phyloP scores from a whole-genome alignment of 2,113 vertebrate species.

The Limnothrissa miodon region DNA sequence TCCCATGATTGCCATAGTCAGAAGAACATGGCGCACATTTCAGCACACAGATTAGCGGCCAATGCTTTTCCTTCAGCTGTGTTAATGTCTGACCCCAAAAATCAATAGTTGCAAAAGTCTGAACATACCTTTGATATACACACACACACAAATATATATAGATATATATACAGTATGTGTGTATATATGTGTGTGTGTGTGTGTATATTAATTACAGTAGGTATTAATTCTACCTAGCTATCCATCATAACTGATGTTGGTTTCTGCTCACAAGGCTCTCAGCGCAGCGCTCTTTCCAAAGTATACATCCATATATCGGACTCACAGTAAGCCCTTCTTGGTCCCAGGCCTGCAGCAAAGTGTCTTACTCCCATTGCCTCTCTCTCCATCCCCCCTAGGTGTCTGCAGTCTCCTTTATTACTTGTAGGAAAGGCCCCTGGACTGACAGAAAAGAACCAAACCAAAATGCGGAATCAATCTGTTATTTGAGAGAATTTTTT shows the following conservation, averaged over 20 bases:
- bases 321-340: constrained; percentile 24
- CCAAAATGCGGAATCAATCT: constrained; percentile 47
- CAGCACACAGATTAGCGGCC: constrained; percentile 9
- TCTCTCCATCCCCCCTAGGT: not conserved
- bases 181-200: no score
- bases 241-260: not conserved
- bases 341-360: not conserved
- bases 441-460: constrained; percentile 36
- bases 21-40: constrained; percentile 10
- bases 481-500: constrained; percentile 24
- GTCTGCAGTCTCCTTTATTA: constrained; percentile 28
- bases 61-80: not conserved
- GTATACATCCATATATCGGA: constrained; percentile 33
- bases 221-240: not conserved
- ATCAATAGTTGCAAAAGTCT: not conserved
- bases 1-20: constrained; percentile 31
- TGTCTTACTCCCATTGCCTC: not conserved
- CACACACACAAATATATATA: no score
- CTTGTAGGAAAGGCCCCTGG: constrained; percentile 33
- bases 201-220: no score
- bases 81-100: not conserved
- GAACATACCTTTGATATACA: not conserved
- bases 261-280: constrained; percentile 17
- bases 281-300: constrained; percentile 23
- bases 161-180: no score